Evolutionary conservation across 2,113 vertebrate species (phyloP), one percentile per base, ranked within the genome.

Genomic region (Catharus minimus): DNA sequence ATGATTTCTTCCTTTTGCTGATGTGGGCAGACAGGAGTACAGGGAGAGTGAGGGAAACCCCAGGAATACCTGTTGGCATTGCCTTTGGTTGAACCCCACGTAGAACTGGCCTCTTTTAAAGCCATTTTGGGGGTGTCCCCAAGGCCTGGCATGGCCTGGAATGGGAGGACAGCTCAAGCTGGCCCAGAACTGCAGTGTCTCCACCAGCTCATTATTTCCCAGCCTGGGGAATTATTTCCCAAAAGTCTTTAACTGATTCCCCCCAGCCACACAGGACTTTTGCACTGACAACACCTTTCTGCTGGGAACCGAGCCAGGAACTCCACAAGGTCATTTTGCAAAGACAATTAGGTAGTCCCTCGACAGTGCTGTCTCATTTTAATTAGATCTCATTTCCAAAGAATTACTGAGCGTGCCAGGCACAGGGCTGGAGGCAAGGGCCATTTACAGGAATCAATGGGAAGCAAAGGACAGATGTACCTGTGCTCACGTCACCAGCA

Each of bases 261-360:
- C 82, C 50, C 1, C 32, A 74, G 0, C 68, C 2, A 0, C n/a
- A n/a, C 39, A 58, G 90, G 88, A 27, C 94, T 90, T 91, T 71
- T 90, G 90, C 86, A 21, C 79, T 55, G 92, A 81, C 90, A 90
- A 95, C 95, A 96, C 94, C 95, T 96, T 95, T 88, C 23, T 86
- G n/a, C 95, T 64, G 95, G 95, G 95, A 94, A 68, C 6, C 0
- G 0, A 79, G 95, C 95, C 95, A 95, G 72, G 30, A 64, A 41
- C 92, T 75, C 89, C 81, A 67, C 89, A 78, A 93, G 69, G 94
- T 95, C 91, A 82, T 94, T 94, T 92, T 84, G 86, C 93, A 96
- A 95, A 94, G 93, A 92, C 94, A 96, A 94, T 96, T 96, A 96
- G 89, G 93, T 24, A 86, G 91, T 89, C 91, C 89, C 89, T 78